Base-by-base conservation (phyloP, 1,140 invertebrate genomes). In the Leptopilina boulardi region DNA sequence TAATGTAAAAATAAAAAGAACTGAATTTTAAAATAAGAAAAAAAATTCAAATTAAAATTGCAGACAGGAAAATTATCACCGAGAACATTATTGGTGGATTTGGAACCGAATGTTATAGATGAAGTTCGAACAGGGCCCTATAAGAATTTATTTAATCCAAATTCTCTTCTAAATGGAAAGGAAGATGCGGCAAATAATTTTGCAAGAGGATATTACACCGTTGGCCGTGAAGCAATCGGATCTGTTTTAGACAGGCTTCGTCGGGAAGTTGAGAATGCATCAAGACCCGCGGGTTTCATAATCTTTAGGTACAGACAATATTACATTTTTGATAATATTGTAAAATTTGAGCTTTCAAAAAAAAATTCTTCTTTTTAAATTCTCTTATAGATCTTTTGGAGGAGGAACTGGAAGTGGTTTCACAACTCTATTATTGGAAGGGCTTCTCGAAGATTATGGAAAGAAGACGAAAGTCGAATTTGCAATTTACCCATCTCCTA, bases 181-280 rank as follows among this genome's bases (percentile, higher is more conserved):
- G 96, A 97, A 89, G 97, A 97, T 89, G 96, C 96, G 0, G 96
- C 96, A 6, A 97, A 96, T 84, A 97, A 97, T 87, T 97, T 84
- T 70, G 85, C 85, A 0, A 76, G 96, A n/a, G 97, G 97, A 44
- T 96, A 97, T 80, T 97, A 97, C 88, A 94, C 95, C 1, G 94
- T 97, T 77, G 96, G 96, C 1, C 94, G 94, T 80, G 96, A 96
- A 88, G 92, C 96, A 80, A 92, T 96, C 21, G 94, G 95, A 75
- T 73, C 93, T 0, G 93, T 95, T 4, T 87, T 95, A 79, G 94
- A 96, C 80, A 88, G 92, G 21, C 93, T 96, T 70, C 88, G 95
- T 9, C 76, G 41, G 30, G 54, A 59, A 26, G 8, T 21, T 59
- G 54, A 59, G 21, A 23, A 13, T 59, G 54, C 54, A 23, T 59